Conservation (phyloP, 2,797 vertebrate species). For the Cottoperca gobio region DNA sequence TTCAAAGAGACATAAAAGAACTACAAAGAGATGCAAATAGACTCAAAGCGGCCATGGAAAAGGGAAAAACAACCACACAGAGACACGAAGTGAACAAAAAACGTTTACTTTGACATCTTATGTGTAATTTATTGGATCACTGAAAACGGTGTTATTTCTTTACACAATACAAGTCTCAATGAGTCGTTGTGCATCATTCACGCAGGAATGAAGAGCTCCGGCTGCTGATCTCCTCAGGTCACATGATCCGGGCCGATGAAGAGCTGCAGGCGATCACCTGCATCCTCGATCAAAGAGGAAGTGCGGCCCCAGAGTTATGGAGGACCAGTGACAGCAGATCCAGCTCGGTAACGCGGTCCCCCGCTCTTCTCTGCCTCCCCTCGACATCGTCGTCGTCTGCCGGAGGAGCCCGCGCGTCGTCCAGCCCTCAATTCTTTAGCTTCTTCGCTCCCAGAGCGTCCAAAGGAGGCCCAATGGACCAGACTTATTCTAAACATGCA, state of each 20-base stretch:
- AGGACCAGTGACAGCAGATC: conserved; percentile 80
- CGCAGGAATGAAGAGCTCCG: conserved; percentile 88
- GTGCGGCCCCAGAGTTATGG: conserved; percentile 77
- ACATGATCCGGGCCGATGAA: conserved; percentile 83
- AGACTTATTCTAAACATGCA: conserved; percentile 8
- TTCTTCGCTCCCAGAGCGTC: conserved; percentile 6
- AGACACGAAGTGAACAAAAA: no score
- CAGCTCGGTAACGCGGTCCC: neutral
- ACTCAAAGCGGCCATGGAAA: no score
- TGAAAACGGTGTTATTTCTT: no score
- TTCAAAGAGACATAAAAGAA: no score
- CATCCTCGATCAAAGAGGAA: conserved; percentile 85
- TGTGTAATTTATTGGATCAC: no score
- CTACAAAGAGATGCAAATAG: no score
- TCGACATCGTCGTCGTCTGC: neutral
- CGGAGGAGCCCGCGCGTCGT: neutral
- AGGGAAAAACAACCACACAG: no score
- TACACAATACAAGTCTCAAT: neutral
- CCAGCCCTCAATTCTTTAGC: neutral
- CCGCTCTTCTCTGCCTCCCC: neutral
- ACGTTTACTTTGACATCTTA: no score
- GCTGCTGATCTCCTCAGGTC: conserved; percentile 85
- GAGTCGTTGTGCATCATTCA: conserved; percentile 22
- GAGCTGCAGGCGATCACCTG: conserved; percentile 84
- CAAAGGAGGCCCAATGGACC: conserved; percentile 18